phyloP scores from a whole-genome alignment of 2,797 vertebrate genomes.

The Gadopsis marmoratus region DNA sequence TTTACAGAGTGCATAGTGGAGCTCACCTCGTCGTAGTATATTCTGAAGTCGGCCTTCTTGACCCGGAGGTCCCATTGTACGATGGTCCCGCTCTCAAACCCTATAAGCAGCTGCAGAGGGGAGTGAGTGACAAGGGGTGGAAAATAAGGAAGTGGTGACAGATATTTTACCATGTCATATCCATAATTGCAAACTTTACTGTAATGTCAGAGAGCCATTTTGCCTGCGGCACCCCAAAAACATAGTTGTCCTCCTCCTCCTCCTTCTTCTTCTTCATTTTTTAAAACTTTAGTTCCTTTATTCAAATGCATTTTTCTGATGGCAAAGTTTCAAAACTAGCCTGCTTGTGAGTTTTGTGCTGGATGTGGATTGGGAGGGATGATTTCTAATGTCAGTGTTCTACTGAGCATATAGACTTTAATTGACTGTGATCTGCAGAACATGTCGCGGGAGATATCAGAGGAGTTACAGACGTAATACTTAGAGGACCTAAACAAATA shows the following conservation, averaged over 20 bases:
- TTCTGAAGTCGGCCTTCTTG: conserved; percentile 95
- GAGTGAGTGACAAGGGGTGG: not conserved
- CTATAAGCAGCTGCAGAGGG: conserved; percentile 91
- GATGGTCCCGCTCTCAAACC: conserved; percentile 96
- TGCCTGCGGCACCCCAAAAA: conserved; percentile 1
- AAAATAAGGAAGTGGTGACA: conserved; percentile 13
- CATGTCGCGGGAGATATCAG: not conserved
- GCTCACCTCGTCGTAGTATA: conserved; percentile 98
- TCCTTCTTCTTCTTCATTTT: not conserved
- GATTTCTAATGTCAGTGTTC: not conserved
- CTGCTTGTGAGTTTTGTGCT: not conserved
- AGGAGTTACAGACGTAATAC: not conserved
- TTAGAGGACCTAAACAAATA: not conserved
- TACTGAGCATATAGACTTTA: not conserved
- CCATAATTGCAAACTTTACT: not conserved
- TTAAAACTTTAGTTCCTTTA: not conserved
- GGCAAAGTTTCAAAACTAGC: not conserved
- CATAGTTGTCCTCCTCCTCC: not conserved
- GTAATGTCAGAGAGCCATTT: not conserved
- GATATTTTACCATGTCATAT: conserved; percentile 16
- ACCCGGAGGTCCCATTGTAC: conserved; percentile 95
- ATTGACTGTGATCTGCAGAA: not conserved
- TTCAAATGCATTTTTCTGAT: not conserved
- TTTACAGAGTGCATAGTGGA: not conserved
- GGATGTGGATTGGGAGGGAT: not conserved